Evolutionary conservation across 1,140 invertebrate genomes (phyloP).

Genomic region (Brachionus rubens): DNA sequence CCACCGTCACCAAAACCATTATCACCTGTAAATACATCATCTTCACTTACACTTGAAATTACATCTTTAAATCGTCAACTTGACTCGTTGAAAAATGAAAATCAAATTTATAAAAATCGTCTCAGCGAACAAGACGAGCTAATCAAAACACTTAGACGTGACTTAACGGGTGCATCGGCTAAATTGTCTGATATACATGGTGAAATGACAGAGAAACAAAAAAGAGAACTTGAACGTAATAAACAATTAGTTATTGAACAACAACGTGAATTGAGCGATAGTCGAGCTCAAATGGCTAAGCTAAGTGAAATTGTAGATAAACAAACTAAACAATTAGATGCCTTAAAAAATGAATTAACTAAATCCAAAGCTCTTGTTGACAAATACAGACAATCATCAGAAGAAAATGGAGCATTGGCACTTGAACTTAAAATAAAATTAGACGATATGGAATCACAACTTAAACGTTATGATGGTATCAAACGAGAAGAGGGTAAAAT

Average conservation of each 20-base stretch:
- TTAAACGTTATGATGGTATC: not conserved
- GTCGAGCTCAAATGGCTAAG: conserved; percentile 57
- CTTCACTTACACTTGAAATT: conserved; percentile 49
- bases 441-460: not conserved
- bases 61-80: conserved; percentile 27
- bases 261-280: conserved; percentile 53
- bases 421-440: conserved; percentile 17
- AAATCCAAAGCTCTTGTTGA: conserved; percentile 33
- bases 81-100: conserved; percentile 52
- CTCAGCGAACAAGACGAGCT: conserved; percentile 55
- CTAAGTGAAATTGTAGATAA: conserved; percentile 59
- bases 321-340: conserved; percentile 55
- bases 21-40: conserved; percentile 53
- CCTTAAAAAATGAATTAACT: not conserved
- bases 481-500: conserved; percentile 46
- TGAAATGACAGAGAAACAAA: conserved; percentile 59
- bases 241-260: conserved; percentile 51
- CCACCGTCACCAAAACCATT: conserved; percentile 50
- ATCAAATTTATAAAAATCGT: conserved; percentile 53
- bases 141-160: conserved; percentile 54
- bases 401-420: conserved; percentile 27
- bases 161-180: conserved; percentile 57
- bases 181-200: conserved; percentile 58
- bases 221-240: conserved; percentile 57
- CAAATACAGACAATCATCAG: conserved; percentile 21